Percentiles rank a stretch among this genome's conserved stretches.
phyloP scores from a whole-genome alignment of 64 coral and sea anemone species.

The Montipora foliosa region DNA sequence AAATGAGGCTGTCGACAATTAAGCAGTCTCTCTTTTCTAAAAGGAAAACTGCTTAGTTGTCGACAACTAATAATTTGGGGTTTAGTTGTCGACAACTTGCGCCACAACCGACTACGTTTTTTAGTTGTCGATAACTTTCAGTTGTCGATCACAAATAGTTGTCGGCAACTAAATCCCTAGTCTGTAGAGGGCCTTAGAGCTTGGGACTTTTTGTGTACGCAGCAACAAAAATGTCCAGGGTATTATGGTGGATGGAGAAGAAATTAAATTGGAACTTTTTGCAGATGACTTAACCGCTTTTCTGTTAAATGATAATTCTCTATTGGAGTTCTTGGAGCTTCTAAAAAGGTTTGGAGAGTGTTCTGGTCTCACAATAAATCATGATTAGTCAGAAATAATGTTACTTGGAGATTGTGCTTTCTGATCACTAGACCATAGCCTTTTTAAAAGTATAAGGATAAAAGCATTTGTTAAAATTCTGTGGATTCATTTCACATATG shows the following conservation, averaged over 20 bases:
- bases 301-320: not conserved
- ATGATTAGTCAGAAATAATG: slow-evolving; percentile 25
- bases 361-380: slow-evolving; percentile 26
- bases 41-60: too few relatives aligned
- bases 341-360: slow-evolving; percentile 8
- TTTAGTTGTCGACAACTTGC: too few relatives aligned
- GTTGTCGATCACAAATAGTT: too few relatives aligned
- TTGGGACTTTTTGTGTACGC: too few relatives aligned
- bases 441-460: slow-evolving; percentile 1
- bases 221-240: slow-evolving; percentile 5
- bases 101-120: too few relatives aligned
- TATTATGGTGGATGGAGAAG: slow-evolving; percentile 16
- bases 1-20: too few relatives aligned
- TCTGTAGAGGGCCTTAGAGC: too few relatives aligned
- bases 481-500: slow-evolving; percentile 28
- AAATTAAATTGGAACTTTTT: slow-evolving; percentile 42
- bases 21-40: too few relatives aligned
- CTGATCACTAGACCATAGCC: not conserved
- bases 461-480: slow-evolving; percentile 28
- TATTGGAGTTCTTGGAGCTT: slow-evolving; percentile 5
- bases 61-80: too few relatives aligned
- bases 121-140: too few relatives aligned
- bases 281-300: slow-evolving; percentile 52
- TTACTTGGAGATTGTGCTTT: slow-evolving; percentile 15
- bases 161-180: too few relatives aligned